These are phyloP conservation scores for Acestrorhynchus altus DNA, from an alignment of 2,797 vertebrate genomes.

Conservation along the genomic window DNA sequence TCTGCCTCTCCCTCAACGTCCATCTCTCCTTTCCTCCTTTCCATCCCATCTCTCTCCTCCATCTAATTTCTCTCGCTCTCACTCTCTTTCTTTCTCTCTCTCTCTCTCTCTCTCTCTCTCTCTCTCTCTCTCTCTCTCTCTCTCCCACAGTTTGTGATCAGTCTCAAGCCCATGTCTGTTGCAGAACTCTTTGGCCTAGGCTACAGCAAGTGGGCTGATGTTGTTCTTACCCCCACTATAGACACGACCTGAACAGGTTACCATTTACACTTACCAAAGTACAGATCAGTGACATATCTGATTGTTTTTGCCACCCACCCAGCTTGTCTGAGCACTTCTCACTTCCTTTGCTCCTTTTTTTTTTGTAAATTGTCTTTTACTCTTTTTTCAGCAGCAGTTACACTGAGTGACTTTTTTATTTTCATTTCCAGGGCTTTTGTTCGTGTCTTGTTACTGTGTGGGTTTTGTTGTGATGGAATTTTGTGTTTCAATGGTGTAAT, in stretches of 20 bases:
- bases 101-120: neutral
- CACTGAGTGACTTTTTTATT: neutral
- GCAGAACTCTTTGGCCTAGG: constrained; percentile 36
- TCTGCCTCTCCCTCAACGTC: neutral
- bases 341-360: neutral
- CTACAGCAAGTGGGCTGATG: constrained; percentile 18
- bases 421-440: constrained; percentile 19
- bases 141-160: constrained; percentile 40
- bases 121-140: neutral
- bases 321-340: neutral
- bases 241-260: constrained; percentile 40
- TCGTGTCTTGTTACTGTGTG: constrained; percentile 31
- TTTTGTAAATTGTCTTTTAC: neutral
- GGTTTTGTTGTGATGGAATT: constrained; percentile 34
- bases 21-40: constrained; percentile 1
- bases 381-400: neutral
- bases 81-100: neutral
- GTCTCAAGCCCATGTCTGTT: constrained; percentile 36
- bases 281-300: neutral
- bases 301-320: constrained; percentile 12
- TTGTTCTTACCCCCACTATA: constrained; percentile 27
- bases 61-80: neutral
- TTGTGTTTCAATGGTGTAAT: constrained; percentile 47
- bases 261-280: neutral
- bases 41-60: neutral